Conservation (phyloP, 2,113 vertebrate species). For the Ictalurus furcatus region DNA sequence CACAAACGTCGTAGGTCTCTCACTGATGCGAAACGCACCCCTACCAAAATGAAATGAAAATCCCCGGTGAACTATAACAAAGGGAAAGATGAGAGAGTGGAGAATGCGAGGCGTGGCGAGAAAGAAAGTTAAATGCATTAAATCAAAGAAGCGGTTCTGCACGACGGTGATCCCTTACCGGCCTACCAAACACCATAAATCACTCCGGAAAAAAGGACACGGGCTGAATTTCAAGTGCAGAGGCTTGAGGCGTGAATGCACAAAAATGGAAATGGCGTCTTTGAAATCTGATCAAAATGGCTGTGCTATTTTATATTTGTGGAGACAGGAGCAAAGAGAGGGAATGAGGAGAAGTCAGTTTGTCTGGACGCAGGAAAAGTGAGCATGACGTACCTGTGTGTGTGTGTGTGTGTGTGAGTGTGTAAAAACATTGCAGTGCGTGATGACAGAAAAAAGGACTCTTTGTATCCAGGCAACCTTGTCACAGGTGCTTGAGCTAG, state of each 20-base stretch:
- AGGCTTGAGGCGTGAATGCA: constrained; percentile 17
- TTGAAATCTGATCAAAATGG: constrained; percentile 30
- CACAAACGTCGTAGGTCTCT: background rate
- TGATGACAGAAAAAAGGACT: constrained; percentile 24
- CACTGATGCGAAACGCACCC: background rate
- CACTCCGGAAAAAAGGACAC: constrained; percentile 15
- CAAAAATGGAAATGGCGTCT: constrained; percentile 30
- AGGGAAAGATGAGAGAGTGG: constrained; percentile 1
- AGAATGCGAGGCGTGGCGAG: background rate
- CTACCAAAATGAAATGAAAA: background rate
- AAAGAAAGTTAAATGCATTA: constrained; percentile 17
- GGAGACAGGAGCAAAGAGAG: background rate
- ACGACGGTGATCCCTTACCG: constrained; percentile 21
- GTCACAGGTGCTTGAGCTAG: constrained; percentile 31
- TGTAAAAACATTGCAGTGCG: background rate
- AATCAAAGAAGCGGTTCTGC: constrained; percentile 28
- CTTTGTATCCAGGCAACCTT: constrained; percentile 40
- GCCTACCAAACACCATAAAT: constrained; percentile 37
- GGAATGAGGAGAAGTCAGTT: background rate
- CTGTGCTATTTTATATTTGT: background rate
- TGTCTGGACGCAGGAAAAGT: background rate
- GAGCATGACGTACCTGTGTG: background rate
- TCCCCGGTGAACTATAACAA: constrained; percentile 11
- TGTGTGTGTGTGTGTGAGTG: constrained; percentile 22
- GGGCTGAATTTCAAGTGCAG: constrained; percentile 29